phyloP scores from a whole-genome alignment of 2,888 invertebrate species.

The Sturmia bella region DNA sequence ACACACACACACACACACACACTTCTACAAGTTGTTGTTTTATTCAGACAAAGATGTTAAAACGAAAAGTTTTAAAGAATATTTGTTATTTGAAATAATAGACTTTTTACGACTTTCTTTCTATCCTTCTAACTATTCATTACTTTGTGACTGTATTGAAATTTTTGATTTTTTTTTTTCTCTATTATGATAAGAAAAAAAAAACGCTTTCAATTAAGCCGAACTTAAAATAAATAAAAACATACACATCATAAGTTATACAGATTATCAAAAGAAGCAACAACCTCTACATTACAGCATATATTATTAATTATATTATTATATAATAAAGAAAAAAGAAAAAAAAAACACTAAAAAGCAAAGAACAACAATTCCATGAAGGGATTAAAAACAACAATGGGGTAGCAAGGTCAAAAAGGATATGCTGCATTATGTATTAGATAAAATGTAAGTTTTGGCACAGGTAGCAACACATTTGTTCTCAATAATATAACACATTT shows the following conservation, averaged over 20 bases:
- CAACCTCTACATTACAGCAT: constrained; percentile 67
- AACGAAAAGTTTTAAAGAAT: constrained; percentile 12
- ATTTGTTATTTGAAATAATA: constrained; percentile 13
- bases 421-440: constrained; percentile 34
- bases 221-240: constrained; percentile 59
- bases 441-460: constrained; percentile 30
- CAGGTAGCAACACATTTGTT: constrained; percentile 24
- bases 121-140: background rate
- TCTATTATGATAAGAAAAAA: constrained; percentile 17
- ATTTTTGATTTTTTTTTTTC: constrained; percentile 25
- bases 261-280: constrained; percentile 53
- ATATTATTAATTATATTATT: constrained; percentile 77
- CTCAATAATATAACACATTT: constrained; percentile 23
- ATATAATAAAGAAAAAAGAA: constrained; percentile 78
- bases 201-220: constrained; percentile 48
- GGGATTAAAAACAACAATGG: constrained; percentile 14
- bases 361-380: constrained; percentile 23
- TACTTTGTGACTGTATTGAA: constrained; percentile 16
- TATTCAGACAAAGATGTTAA: constrained; percentile 35
- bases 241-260: constrained; percentile 53
- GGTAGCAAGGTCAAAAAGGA: constrained; percentile 15
- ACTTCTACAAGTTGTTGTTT: constrained; percentile 47
- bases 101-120: background rate
- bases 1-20: constrained; percentile 12
- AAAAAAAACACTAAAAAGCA: constrained; percentile 73